A percentile compares a stretch with the other conserved stretches of the same genome.
These are phyloP conservation scores for Dryoscopus gambensis DNA, from an alignment of 2,113 vertebrate species.

Conservation along the genomic window DNA sequence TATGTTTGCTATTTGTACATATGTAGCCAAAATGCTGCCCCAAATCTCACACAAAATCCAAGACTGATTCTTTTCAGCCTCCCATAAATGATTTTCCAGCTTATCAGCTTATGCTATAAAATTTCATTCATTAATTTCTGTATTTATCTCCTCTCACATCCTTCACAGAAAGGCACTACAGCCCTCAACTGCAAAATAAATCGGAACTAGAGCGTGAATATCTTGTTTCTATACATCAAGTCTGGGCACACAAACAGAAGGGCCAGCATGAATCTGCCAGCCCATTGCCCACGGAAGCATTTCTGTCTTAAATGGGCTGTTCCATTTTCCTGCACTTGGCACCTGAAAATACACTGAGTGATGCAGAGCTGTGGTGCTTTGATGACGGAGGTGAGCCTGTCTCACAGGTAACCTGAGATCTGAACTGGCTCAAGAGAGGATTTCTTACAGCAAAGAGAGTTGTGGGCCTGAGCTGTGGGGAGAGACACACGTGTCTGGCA, in stretches of 20 bases:
- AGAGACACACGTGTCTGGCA: background rate
- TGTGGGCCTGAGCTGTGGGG: background rate
- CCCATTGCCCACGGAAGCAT: background rate
- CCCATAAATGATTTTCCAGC: background rate
- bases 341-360: background rate
- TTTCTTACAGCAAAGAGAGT: background rate
- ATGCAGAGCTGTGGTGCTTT: background rate
- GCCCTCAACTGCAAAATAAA: background rate
- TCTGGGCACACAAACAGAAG: background rate
- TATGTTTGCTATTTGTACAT: background rate
- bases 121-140: conserved; percentile 1
- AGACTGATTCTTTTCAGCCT: background rate
- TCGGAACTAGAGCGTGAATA: background rate
- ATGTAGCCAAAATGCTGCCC: background rate
- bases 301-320: background rate
- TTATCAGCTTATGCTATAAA: background rate
- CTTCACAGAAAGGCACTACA: background rate
- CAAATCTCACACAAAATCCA: background rate
- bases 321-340: background rate
- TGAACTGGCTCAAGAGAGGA: background rate
- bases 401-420: background rate
- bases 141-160: background rate
- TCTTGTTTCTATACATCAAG: background rate
- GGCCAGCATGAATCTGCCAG: background rate
- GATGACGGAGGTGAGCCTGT: background rate